Percentiles rank a stretch among this genome's conserved stretches.
phyloP scores from a whole-genome alignment of 2,113 vertebrate genomes.

The Neomonachus schauinslandi region DNA sequence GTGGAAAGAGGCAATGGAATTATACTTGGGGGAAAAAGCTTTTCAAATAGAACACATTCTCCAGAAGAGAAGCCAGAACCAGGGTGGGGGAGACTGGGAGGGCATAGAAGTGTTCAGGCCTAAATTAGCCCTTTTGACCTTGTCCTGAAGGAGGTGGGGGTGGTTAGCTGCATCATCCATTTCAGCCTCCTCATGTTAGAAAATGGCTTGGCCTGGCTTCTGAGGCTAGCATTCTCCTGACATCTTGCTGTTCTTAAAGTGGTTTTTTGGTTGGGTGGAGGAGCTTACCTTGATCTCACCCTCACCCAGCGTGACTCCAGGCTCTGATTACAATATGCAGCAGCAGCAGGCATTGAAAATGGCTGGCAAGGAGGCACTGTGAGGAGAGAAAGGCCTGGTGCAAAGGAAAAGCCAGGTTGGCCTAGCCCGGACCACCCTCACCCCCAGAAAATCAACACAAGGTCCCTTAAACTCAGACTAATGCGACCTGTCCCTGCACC shows the following conservation, averaged over 20 bases:
- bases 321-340: background rate
- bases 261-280: background rate
- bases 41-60: conserved; percentile 54
- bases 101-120: background rate
- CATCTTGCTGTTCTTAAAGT: background rate
- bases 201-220: background rate
- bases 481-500: background rate
- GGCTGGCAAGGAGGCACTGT: background rate
- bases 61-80: conserved; percentile 12
- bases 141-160: background rate
- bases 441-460: background rate
- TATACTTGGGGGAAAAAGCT: background rate
- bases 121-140: background rate
- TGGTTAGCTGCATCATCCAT: background rate
- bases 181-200: background rate
- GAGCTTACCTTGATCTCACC: background rate
- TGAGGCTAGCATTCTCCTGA: background rate
- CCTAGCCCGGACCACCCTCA: background rate
- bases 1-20: conserved; percentile 56
- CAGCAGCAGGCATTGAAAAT: background rate
- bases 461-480: background rate
- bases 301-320: background rate
- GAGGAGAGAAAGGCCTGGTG: background rate
- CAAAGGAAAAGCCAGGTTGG: background rate
- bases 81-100: background rate